These are phyloP conservation scores for Ophioderma brevispina DNA, from an alignment of 35 echinoderm and acorn worm species.

Conservation along the genomic window DNA sequence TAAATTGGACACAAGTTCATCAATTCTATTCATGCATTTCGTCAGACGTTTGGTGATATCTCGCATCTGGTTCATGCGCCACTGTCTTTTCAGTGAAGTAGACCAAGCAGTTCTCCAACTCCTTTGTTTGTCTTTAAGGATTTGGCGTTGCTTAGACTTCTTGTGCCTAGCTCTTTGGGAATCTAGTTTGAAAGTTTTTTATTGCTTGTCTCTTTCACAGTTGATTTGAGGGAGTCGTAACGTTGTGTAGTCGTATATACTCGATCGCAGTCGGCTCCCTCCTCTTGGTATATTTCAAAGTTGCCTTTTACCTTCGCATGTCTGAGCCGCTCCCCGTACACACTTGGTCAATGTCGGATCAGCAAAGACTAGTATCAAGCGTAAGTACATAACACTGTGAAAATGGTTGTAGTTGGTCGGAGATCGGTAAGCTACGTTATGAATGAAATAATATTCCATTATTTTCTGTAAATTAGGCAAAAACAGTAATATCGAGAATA, in stretches of 20 bases:
- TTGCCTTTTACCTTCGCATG: constrained; percentile 55
- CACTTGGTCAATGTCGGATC: constrained; percentile 67
- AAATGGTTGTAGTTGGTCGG: too few species aligned
- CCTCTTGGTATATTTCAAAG: constrained; percentile 62
- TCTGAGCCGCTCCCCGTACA: constrained; percentile 59
- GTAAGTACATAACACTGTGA: too few species aligned
- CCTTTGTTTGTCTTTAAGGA: constrained; percentile 21
- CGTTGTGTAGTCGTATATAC: constrained; percentile 50
- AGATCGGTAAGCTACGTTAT: too few species aligned
- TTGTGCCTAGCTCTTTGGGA: constrained; percentile 19
- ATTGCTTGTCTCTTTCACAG: constrained; percentile 60
- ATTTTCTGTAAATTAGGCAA: too few species aligned
- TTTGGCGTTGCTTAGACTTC: constrained; percentile 12
- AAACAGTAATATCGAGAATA: too few species aligned
- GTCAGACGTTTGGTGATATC: constrained; percentile 27
- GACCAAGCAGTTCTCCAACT: constrained; percentile 57
- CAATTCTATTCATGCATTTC: neutral
- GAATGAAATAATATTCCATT: too few species aligned
- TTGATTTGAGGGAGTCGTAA: constrained; percentile 49
- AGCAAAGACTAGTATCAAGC: constrained; percentile 80
- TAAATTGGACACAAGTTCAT: constrained; percentile 21
- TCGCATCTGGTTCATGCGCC: constrained; percentile 60
- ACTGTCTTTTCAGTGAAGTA: constrained; percentile 70
- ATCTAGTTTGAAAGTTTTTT: too few species aligned
- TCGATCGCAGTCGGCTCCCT: constrained; percentile 69